These are phyloP conservation scores for Orchestes rusci DNA, from an alignment of 2,888 invertebrate species.

Conservation along the genomic window DNA sequence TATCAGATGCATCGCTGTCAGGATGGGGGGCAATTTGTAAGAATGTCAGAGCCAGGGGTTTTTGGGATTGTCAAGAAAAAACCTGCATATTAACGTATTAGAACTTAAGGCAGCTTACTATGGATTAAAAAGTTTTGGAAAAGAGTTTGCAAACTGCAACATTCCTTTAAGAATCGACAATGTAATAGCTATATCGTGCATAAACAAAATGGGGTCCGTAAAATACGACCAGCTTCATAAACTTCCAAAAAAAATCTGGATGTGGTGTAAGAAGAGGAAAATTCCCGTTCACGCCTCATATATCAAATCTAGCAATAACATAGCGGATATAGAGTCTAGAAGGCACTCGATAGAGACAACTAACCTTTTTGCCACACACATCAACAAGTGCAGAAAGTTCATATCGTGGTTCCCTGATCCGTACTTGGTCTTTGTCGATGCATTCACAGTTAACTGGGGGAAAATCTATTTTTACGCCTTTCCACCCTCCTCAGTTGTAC, in stretches of 20 bases:
- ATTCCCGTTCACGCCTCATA: conserved; percentile 16
- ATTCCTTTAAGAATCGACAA: conserved; percentile 13
- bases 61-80: conserved; percentile 5
- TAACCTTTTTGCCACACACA: conserved; percentile 21
- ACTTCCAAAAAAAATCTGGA: conserved; percentile 5
- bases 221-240: conserved; percentile 3
- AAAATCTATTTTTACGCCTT: conserved; percentile 22
- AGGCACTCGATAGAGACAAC: conserved; percentile 12
- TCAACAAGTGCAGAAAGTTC: conserved; percentile 18
- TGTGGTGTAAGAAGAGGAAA: conserved; percentile 13
- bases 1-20: not conserved
- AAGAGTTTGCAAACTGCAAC: conserved; percentile 3
- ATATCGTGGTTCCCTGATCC: conserved; percentile 22
- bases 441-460: conserved; percentile 21
- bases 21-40: conserved; percentile 1
- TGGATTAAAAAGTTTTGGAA: conserved; percentile 10
- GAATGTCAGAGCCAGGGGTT: too few relatives aligned
- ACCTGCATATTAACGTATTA: conserved; percentile 6
- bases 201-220: conserved; percentile 8
- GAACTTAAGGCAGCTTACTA: conserved; percentile 9
- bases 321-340: conserved; percentile 19
- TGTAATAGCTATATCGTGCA: conserved; percentile 13
- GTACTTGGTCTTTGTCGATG: conserved; percentile 15
- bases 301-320: conserved; percentile 15
- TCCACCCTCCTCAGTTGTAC: conserved; percentile 20